These are phyloP conservation scores for Ditylenchus weischeri DNA, from an alignment of 2,888 invertebrate genomes.

Conservation along the genomic window DNA sequence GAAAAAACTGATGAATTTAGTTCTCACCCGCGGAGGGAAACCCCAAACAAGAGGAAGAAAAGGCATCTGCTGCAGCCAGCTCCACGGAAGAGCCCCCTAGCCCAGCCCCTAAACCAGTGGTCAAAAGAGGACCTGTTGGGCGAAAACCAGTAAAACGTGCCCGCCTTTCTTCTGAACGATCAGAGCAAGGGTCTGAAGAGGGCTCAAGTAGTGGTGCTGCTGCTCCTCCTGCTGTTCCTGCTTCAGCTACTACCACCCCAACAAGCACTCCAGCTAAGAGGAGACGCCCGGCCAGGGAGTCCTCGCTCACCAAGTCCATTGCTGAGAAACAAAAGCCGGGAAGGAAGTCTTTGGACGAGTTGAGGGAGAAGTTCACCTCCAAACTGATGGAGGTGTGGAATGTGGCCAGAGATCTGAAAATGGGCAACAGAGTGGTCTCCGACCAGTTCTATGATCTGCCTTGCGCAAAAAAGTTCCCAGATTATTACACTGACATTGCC, in stretches of 20 bases:
- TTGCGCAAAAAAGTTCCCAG: constrained; percentile 86
- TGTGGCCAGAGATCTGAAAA: constrained; percentile 38
- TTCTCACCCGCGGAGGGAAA: not conserved
- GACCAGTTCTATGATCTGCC: constrained; percentile 93
- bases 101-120: not conserved
- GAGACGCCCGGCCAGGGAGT: constrained; percentile 35
- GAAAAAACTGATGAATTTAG: no score
- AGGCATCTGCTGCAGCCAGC: not conserved
- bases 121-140: no score
- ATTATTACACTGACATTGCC: constrained; percentile 93
- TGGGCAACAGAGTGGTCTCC: constrained; percentile 80
- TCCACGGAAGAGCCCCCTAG: not conserved
- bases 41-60: not conserved
- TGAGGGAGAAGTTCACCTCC: constrained; percentile 62
- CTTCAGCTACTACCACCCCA: not conserved
- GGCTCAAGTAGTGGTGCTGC: no score
- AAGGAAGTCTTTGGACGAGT: constrained; percentile 51
- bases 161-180: no score
- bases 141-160: no score
- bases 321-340: constrained; percentile 36
- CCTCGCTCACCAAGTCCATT: not conserved
- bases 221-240: no score
- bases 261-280: constrained; percentile 21
- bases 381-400: constrained; percentile 77
- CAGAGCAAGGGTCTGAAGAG: no score